Evolutionary conservation across 2,888 invertebrate species (phyloP).

Genomic region (Odontocerum albicorne): DNA sequence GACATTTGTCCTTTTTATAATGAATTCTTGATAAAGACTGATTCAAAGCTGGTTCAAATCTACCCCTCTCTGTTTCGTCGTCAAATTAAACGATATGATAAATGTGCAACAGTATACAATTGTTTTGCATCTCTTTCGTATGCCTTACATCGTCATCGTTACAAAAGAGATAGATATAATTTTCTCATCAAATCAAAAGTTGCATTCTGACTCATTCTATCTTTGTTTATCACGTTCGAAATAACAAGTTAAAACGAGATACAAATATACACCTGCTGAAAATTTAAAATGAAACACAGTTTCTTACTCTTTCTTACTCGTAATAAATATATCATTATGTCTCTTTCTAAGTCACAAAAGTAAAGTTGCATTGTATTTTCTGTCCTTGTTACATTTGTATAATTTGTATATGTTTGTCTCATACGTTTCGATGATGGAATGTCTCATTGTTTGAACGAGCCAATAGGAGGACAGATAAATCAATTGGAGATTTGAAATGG

Average conservation of each 20-base stretch:
- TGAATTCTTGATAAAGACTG: slow-evolving; percentile 22
- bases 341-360: slow-evolving; percentile 4
- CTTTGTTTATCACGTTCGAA: too few relatives aligned
- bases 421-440: slow-evolving; percentile 6
- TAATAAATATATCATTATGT: too few relatives aligned
- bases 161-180: too few relatives aligned
- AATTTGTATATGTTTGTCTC: slow-evolving; percentile 11
- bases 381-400: slow-evolving; percentile 9
- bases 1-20: slow-evolving; percentile 21
- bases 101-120: not conserved
- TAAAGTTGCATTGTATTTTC: slow-evolving; percentile 17
- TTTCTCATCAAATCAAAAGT: too few relatives aligned
- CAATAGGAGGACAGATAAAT: slow-evolving; percentile 21
- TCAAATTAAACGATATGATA: slow-evolving; percentile 5
- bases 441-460: slow-evolving; percentile 15
- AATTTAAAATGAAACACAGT: too few relatives aligned
- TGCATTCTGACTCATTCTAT: too few relatives aligned
- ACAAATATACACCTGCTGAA: too few relatives aligned
- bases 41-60: slow-evolving; percentile 7
- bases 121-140: slow-evolving; percentile 11
- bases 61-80: not conserved
- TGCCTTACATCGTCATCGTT: too few relatives aligned
- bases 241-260: too few relatives aligned
- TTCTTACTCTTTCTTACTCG: too few relatives aligned
- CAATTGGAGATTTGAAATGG: slow-evolving; percentile 14